Conservation (phyloP, 2,113 vertebrate genomes). For the Zootoca vivipara region DNA sequence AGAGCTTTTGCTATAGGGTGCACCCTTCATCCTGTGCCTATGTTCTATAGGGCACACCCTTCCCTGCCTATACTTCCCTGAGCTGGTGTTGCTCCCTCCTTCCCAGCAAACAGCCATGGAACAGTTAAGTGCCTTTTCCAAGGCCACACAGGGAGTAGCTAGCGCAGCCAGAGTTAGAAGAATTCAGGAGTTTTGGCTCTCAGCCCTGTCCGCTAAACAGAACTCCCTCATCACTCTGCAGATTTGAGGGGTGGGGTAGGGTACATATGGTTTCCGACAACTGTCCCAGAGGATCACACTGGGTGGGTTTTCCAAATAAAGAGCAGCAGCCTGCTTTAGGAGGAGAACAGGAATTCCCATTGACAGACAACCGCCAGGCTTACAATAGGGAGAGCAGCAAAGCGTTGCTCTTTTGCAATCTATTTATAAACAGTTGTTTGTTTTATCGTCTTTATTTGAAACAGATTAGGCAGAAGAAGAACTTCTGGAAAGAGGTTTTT, state of each 20-base stretch:
- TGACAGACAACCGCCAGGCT: constrained; percentile 54
- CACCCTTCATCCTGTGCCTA: background rate
- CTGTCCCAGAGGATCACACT: constrained; percentile 47
- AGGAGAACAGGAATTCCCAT: constrained; percentile 61
- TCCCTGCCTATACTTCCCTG: background rate
- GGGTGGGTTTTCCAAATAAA: constrained; percentile 57
- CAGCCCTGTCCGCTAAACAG: constrained; percentile 27
- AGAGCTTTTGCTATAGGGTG: background rate
- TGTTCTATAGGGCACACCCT: background rate
- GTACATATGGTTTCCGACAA: constrained; percentile 50
- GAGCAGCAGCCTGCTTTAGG: constrained; percentile 50
- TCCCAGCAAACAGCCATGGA: constrained; percentile 12
- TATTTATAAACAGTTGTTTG: constrained; percentile 76
- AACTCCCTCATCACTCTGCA: constrained; percentile 40
- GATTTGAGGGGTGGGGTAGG: constrained; percentile 29
- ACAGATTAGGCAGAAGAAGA: constrained; percentile 63
- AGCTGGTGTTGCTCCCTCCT: background rate
- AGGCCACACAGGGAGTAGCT: constrained; percentile 32
- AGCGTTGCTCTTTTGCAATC: constrained; percentile 57
- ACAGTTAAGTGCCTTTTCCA: constrained; percentile 18
- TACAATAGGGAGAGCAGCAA: constrained; percentile 41
- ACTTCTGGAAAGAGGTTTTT: constrained; percentile 74
- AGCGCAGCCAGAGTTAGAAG: constrained; percentile 22
- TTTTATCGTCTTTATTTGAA: constrained; percentile 77
- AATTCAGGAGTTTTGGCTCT: background rate